phyloP scores from a whole-genome alignment of 2,113 vertebrate species.

The Bubo scandiacus region DNA sequence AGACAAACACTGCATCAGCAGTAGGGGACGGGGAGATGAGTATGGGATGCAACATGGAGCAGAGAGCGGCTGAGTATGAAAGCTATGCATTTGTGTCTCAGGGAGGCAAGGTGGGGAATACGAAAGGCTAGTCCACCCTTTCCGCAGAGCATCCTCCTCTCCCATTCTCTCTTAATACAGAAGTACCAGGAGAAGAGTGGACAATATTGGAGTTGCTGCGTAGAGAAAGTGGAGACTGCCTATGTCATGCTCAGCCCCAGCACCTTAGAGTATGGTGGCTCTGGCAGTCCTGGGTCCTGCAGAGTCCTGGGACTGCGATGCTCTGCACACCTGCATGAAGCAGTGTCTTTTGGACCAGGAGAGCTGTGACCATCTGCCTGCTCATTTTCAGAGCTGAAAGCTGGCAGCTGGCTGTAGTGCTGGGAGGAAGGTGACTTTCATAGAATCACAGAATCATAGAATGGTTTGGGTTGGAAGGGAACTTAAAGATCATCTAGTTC shows the following conservation, averaged over 20 bases:
- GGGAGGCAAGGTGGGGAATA: not conserved
- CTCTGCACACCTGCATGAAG: not conserved
- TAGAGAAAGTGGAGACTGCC: not conserved
- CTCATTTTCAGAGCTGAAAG: not conserved
- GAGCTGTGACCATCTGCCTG: not conserved
- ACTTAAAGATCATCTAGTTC: too few species aligned
- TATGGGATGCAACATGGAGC: not conserved
- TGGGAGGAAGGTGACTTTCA: not conserved
- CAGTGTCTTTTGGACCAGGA: not conserved
- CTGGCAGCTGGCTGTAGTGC: not conserved
- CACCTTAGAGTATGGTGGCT: not conserved
- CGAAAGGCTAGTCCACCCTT: not conserved
- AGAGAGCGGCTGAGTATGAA: not conserved
- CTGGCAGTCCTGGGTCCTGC: not conserved
- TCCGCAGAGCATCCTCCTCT: not conserved
- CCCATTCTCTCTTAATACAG: not conserved
- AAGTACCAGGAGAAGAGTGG: not conserved
- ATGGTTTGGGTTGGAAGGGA: too few species aligned
- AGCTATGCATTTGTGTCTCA: not conserved
- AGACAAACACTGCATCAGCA: accelerated
- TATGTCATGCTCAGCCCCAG: not conserved
- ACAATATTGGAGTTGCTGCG: not conserved
- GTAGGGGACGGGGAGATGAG: not conserved
- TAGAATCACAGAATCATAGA: too few species aligned
- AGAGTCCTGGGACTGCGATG: not conserved